phyloP scores from a whole-genome alignment of 2,113 vertebrate species.

The Amia ocellicauda region DNA sequence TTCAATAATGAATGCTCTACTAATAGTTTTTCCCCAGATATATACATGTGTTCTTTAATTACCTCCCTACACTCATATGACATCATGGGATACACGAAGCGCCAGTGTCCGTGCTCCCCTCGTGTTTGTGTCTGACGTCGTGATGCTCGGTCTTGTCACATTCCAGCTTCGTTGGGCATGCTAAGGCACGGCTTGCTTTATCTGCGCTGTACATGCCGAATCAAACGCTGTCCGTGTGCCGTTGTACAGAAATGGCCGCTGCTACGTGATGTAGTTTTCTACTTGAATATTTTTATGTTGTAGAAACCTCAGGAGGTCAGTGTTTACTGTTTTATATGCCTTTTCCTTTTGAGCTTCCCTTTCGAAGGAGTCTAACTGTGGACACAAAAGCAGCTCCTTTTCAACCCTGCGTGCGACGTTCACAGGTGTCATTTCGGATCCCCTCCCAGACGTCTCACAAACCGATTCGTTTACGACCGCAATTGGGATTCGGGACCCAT shows the following conservation, averaged over 20 bases:
- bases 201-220: constrained; percentile 73
- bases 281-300: constrained; percentile 95
- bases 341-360: constrained; percentile 78
- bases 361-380: constrained; percentile 74
- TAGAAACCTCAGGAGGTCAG: constrained; percentile 94
- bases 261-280: constrained; percentile 88
- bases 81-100: constrained; percentile 90
- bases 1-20: too few species aligned
- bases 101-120: constrained; percentile 62
- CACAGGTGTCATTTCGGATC: too few species aligned
- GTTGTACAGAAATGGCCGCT: constrained; percentile 86
- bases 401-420: constrained; percentile 69
- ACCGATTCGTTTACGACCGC: too few species aligned
- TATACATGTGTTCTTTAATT: too few species aligned
- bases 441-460: too few species aligned
- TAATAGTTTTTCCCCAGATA: too few species aligned
- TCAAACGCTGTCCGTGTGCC: constrained; percentile 78
- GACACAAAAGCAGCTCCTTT: constrained; percentile 66
- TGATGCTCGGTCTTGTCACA: constrained; percentile 85
- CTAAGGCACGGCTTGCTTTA: constrained; percentile 76
- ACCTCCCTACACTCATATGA: too few species aligned
- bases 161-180: constrained; percentile 91
- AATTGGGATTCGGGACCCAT: too few species aligned
- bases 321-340: constrained; percentile 88
- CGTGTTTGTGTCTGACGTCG: constrained; percentile 69